These are phyloP conservation scores for Leptinotarsa defecta DNA, from an alignment of 1,140 invertebrate genomes.

Conservation along the genomic window DNA sequence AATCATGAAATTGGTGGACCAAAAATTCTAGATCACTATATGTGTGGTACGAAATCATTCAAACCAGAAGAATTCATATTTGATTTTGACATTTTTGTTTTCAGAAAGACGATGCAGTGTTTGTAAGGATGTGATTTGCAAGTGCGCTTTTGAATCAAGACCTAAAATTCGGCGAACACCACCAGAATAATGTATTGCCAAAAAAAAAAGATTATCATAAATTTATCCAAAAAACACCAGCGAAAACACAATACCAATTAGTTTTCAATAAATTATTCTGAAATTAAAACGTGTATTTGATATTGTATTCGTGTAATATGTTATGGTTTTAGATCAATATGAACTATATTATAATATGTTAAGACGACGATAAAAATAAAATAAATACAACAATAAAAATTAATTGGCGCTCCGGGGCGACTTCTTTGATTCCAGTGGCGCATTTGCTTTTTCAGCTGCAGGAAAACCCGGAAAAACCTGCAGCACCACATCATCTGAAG, in stretches of 20 bases:
- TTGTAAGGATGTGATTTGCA: conserved; percentile 32
- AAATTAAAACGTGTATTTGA: background rate
- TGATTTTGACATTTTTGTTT: background rate
- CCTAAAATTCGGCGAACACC: conserved; percentile 36
- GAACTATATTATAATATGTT: too few relatives aligned
- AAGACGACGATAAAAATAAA: too few relatives aligned
- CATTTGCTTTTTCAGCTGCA: too few relatives aligned
- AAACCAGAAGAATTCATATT: background rate
- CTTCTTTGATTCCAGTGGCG: too few relatives aligned
- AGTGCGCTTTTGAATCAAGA: conserved; percentile 36
- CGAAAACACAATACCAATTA: background rate
- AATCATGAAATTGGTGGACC: background rate
- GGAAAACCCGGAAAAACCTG: too few relatives aligned
- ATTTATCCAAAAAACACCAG: too few relatives aligned
- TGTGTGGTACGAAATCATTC: background rate
- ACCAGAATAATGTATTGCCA: background rate
- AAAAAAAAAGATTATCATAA: too few relatives aligned
- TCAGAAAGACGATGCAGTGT: conserved; percentile 26
- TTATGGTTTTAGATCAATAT: too few relatives aligned
- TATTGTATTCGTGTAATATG: background rate
- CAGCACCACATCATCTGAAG: too few relatives aligned
- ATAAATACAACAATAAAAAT: too few relatives aligned
- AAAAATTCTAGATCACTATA: conserved; percentile 5
- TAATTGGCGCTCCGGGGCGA: too few relatives aligned
- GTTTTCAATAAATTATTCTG: background rate